Evolutionary conservation across 2,888 invertebrate genomes (phyloP).

Genomic region (Heliconius ethilla): DNA sequence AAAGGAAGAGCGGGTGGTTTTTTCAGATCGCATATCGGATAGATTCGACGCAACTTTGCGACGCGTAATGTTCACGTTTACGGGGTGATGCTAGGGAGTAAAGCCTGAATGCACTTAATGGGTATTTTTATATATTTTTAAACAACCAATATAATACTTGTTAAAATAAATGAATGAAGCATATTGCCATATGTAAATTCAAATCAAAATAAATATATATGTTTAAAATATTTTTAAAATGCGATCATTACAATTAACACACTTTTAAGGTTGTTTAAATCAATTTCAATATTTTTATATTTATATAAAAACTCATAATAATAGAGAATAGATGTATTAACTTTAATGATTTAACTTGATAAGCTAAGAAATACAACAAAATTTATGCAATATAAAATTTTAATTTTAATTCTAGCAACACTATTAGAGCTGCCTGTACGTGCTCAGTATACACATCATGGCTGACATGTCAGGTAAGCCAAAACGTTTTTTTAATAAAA

Average conservation of each 20-base stretch:
- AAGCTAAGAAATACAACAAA: background rate
- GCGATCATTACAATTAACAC: background rate
- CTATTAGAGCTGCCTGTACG: slow-evolving; percentile 53
- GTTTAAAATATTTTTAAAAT: background rate
- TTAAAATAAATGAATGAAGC: background rate
- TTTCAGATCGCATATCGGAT: slow-evolving; percentile 74
- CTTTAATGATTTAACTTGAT: background rate
- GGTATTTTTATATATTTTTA: background rate
- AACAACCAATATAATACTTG: background rate
- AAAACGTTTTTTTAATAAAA: slow-evolving; percentile 72
- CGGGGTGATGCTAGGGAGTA: slow-evolving; percentile 38
- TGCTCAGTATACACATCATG: slow-evolving; percentile 49
- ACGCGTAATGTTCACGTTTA: slow-evolving; percentile 52
- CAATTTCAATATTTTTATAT: background rate
- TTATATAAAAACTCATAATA: background rate
- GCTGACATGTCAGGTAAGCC: slow-evolving; percentile 76
- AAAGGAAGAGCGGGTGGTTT: slow-evolving; percentile 62
- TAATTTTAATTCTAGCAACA: background rate
- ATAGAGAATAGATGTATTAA: background rate
- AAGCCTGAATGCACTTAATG: background rate
- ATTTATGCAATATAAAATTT: slow-evolving; percentile 5
- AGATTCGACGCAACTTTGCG: slow-evolving; percentile 55
- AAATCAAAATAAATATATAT: background rate
- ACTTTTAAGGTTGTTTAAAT: background rate
- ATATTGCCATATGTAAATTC: background rate